These are phyloP conservation scores for Forbesichthys agassizii DNA, from an alignment of 2,113 vertebrate genomes.

Conservation along the genomic window DNA sequence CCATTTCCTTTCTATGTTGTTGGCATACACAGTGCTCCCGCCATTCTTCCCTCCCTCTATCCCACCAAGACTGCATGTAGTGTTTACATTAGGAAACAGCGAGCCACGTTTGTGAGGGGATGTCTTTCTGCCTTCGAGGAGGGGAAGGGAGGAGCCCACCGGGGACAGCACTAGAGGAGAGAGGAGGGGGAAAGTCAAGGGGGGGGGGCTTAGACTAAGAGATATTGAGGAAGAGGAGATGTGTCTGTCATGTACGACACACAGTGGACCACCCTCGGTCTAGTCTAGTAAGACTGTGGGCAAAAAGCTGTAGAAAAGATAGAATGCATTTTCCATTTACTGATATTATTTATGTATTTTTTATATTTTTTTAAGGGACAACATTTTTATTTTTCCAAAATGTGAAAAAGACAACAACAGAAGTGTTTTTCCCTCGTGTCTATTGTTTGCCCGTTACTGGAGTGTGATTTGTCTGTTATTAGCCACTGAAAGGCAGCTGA, in stretches of 20 bases:
- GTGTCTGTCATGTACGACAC: neutral
- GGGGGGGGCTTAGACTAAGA: slow-evolving; percentile 18
- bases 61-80: slow-evolving; percentile 16
- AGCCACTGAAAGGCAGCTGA: slow-evolving; percentile 31
- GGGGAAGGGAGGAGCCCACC: slow-evolving; percentile 40
- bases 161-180: slow-evolving; percentile 26
- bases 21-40: slow-evolving; percentile 1
- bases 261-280: no score
- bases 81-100: slow-evolving; percentile 58
- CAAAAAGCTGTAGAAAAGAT: neutral
- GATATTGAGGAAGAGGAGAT: neutral
- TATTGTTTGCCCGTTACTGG: slow-evolving; percentile 1
- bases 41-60: slow-evolving; percentile 20
- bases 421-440: neutral
- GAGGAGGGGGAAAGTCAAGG: slow-evolving; percentile 16
- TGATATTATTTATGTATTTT: no score
- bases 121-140: slow-evolving; percentile 9
- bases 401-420: neutral
- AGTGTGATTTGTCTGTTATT: neutral
- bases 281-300: neutral
- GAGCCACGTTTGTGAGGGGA: slow-evolving; percentile 54
- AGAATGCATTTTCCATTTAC: no score
- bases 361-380: no score
- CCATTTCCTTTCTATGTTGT: neutral
- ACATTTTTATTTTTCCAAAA: neutral